A percentile compares a stretch with the other conserved stretches of the same genome.
Evolutionary conservation across 2,113 vertebrate genomes (phyloP).

Genomic region (Mastomys natalensis): DNA sequence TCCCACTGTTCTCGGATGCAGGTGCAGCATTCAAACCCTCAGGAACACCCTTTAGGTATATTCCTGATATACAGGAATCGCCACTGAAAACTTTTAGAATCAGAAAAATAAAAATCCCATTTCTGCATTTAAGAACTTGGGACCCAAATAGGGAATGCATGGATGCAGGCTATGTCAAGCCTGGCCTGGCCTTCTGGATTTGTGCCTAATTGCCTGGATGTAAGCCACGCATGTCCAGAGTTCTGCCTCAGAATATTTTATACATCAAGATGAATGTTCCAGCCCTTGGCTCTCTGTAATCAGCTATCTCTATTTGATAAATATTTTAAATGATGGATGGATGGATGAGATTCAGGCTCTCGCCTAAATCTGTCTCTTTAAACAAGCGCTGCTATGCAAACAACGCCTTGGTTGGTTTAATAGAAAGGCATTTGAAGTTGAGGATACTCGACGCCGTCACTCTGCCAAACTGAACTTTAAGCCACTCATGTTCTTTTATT

Average conservation of each 20-base stretch:
- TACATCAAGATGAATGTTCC: constrained; percentile 5
- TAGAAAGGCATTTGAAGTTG: neutral
- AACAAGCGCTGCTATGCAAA: neutral
- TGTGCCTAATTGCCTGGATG: neutral
- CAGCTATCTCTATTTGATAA: constrained; percentile 34
- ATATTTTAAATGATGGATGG: neutral
- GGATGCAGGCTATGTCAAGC: neutral
- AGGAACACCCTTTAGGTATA: neutral
- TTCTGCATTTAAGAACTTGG: neutral
- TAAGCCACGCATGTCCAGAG: neutral
- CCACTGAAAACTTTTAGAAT: constrained; percentile 10
- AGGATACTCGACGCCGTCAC: neutral
- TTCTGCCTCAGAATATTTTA: constrained; percentile 9
- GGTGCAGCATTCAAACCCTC: neutral
- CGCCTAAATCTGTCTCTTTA: neutral
- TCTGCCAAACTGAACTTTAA: neutral
- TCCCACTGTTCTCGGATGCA: neutral
- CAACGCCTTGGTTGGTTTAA: neutral
- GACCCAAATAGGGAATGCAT: neutral
- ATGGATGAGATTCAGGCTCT: neutral
- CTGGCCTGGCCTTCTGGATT: neutral
- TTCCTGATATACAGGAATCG: neutral
- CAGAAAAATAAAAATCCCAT: neutral
- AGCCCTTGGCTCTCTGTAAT: neutral
- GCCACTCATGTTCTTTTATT: neutral